Percentiles rank a stretch among this genome's conserved stretches.
phyloP scores from a whole-genome alignment of 2,888 invertebrate genomes.

The Metopia argyrocephala region DNA sequence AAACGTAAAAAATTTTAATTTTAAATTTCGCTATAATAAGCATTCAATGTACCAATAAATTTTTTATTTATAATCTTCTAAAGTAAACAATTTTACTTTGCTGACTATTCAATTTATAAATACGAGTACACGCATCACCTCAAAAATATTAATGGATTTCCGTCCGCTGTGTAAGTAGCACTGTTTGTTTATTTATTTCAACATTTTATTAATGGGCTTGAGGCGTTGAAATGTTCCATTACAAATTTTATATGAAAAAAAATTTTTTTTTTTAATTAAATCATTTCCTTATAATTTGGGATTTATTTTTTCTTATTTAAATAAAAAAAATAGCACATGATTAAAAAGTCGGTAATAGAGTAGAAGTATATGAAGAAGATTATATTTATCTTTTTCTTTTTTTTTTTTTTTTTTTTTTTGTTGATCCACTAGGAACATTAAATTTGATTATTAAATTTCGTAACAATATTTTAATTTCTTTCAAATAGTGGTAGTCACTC shows the following conservation, averaged over 20 bases:
- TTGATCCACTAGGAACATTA: no score
- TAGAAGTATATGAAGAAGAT: no score
- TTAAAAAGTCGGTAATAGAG: no score
- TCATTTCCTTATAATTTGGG: not conserved
- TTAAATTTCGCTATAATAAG: slow-evolving; percentile 20
- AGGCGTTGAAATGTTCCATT: slow-evolving; percentile 49
- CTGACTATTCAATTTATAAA: slow-evolving; percentile 10
- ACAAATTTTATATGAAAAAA: slow-evolving; percentile 25
- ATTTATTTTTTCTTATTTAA: no score
- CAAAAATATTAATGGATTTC: slow-evolving; percentile 43
- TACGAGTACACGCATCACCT: slow-evolving; percentile 35
- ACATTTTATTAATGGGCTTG: slow-evolving; percentile 20
- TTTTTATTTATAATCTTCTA: not conserved
- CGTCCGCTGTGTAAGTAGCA: slow-evolving; percentile 18
- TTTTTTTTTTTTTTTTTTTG: no score
- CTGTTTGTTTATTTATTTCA: slow-evolving; percentile 12
- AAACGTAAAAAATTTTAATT: not conserved
- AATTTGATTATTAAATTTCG: no score
- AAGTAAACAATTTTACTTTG: slow-evolving; percentile 3
- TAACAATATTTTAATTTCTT: no score
- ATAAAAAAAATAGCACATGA: not conserved
- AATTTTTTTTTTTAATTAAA: slow-evolving; percentile 4
- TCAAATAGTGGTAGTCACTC: no score
- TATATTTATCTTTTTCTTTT: no score
- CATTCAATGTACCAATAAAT: not conserved